These are phyloP conservation scores for Hippocampus mohnikei DNA, from an alignment of 2,113 vertebrate genomes.

Conservation along the genomic window DNA sequence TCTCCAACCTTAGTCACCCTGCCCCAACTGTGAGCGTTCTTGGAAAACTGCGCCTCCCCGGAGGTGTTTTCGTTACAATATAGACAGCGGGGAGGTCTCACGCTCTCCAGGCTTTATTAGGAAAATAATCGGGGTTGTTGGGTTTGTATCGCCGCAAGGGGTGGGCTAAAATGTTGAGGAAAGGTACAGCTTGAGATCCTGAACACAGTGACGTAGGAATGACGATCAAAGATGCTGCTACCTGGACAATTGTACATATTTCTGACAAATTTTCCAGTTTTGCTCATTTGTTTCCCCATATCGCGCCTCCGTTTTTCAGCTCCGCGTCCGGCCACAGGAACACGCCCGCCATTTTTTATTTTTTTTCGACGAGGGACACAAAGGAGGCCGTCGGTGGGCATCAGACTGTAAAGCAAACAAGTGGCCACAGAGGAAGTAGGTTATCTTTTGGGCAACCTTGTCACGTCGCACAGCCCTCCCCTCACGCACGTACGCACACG, in stretches of 20 bases:
- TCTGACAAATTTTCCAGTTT: not conserved
- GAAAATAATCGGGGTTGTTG: slow-evolving; percentile 43
- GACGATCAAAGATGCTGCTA: too few species aligned
- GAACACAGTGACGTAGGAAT: too few species aligned
- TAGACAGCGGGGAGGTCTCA: slow-evolving; percentile 44
- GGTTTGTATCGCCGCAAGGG: slow-evolving; percentile 24
- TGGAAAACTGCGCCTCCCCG: slow-evolving; percentile 46
- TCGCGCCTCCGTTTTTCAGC: not conserved
- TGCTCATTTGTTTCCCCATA: not conserved
- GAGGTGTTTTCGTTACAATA: slow-evolving; percentile 57
- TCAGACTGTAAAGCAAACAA: slow-evolving; percentile 73
- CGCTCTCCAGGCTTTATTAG: slow-evolving; percentile 38
- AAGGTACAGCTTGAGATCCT: not conserved
- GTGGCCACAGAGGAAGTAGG: slow-evolving; percentile 62
- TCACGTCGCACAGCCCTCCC: slow-evolving; percentile 27
- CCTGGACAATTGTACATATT: not conserved
- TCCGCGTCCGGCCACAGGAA: not conserved
- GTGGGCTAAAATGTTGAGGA: slow-evolving; percentile 5
- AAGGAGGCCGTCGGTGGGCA: slow-evolving; percentile 46
- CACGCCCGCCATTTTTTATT: slow-evolving; percentile 21
- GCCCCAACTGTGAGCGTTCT: slow-evolving; percentile 49
- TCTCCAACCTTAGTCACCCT: slow-evolving; percentile 42
- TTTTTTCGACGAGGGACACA: slow-evolving; percentile 41
- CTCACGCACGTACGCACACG: slow-evolving; percentile 27
- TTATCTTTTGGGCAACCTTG: slow-evolving; percentile 59